Evolutionary conservation across 2,888 invertebrate species (phyloP).

Genomic region (Parnassius apollo): DNA sequence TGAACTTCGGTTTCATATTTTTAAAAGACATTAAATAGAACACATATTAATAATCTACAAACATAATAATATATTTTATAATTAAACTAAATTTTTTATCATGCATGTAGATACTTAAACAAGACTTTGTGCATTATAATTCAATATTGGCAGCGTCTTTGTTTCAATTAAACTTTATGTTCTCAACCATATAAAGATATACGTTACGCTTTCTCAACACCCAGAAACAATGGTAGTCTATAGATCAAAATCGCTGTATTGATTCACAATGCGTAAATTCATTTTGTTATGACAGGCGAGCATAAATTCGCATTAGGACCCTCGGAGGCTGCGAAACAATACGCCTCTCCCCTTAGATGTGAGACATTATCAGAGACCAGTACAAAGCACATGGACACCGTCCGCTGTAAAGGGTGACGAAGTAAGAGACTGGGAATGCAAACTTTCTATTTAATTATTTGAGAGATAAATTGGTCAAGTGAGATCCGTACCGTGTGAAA

Average conservation of each 20-base stretch:
- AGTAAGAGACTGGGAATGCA: constrained; percentile 56
- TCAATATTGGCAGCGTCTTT: neutral
- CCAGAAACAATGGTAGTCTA: constrained; percentile 71
- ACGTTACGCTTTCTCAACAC: constrained; percentile 70
- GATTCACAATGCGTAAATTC: constrained; percentile 79
- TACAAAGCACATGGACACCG: constrained; percentile 63
- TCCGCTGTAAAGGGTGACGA: constrained; percentile 62
- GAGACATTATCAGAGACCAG: constrained; percentile 67
- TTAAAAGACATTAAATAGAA: no score
- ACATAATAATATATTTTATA: no score
- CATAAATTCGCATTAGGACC: constrained; percentile 75
- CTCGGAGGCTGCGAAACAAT: constrained; percentile 78
- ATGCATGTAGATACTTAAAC: no score
- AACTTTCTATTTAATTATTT: constrained; percentile 68
- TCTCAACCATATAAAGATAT: constrained; percentile 63
- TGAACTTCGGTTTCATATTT: no score
- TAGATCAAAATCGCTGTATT: constrained; percentile 75
- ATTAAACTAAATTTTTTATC: no score
- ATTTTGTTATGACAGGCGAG: constrained; percentile 79
- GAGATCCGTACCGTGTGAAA: constrained; percentile 68
- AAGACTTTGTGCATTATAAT: neutral
- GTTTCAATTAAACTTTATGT: constrained; percentile 53
- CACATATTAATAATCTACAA: no score
- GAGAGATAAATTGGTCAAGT: constrained; percentile 70
- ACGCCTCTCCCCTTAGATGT: constrained; percentile 63